Conservation (phyloP, 2,797 vertebrate genomes). For the Darevskia mixta region DNA sequence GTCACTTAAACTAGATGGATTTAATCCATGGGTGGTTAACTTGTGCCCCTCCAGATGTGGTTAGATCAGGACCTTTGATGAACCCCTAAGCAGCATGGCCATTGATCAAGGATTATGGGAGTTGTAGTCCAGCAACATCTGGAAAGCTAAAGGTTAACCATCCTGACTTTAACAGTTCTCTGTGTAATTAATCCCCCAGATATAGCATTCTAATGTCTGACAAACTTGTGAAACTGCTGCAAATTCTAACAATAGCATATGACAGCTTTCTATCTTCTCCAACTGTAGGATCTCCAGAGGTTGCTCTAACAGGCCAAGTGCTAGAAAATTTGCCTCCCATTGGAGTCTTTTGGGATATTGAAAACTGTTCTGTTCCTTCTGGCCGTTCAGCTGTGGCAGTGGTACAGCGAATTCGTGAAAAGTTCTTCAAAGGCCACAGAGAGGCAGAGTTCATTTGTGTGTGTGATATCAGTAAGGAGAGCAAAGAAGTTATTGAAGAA, state of each 20-base stretch:
- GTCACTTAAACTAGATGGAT: no score
- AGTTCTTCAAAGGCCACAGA: slow-evolving; percentile 95
- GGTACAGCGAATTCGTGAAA: slow-evolving; percentile 92
- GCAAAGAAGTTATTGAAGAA: slow-evolving; percentile 97
- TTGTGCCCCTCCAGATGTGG: no score
- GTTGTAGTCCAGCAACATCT: not conserved
- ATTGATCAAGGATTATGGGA: not conserved
- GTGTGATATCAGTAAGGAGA: slow-evolving; percentile 98
- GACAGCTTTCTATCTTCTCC: not conserved
- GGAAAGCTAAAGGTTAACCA: not conserved
- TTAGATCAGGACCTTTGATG: no score
- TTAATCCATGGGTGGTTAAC: no score
- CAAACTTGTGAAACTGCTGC: not conserved
- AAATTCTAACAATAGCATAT: not conserved
- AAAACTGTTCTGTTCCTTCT: slow-evolving; percentile 95
- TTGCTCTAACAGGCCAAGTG: slow-evolving; percentile 76
- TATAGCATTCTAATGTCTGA: no score
- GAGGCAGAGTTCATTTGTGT: slow-evolving; percentile 99
- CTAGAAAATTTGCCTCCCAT: slow-evolving; percentile 94
- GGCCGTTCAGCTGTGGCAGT: slow-evolving; percentile 93
- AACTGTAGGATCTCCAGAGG: slow-evolving; percentile 87
- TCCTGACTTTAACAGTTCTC: not conserved
- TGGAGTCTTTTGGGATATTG: slow-evolving; percentile 99
- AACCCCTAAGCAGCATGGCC: not conserved
- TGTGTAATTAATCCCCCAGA: not conserved